phyloP scores from a whole-genome alignment of 2,113 vertebrate species.

The Atrichornis clamosus region DNA sequence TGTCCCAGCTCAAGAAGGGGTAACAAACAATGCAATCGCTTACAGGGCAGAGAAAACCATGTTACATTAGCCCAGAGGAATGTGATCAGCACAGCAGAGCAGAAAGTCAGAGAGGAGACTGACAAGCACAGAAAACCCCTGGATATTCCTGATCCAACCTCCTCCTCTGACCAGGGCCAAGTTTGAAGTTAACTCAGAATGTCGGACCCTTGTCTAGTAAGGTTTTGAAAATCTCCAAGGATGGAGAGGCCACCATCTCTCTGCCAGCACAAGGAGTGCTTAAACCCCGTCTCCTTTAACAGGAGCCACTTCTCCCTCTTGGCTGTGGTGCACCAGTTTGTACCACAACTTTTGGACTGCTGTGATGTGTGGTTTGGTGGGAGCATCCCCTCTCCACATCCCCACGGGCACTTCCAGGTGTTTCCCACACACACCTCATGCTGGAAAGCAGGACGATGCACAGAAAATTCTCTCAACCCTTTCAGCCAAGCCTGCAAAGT shows the following conservation, averaged over 20 bases:
- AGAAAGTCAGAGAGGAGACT: neutral
- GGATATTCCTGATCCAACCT: neutral
- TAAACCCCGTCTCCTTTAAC: neutral
- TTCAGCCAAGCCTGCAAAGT: neutral
- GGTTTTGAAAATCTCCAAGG: neutral
- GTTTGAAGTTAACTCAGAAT: neutral
- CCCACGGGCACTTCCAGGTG: accelerated
- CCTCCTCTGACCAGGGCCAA: neutral
- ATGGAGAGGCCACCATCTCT: neutral
- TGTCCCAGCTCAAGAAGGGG: accelerated
- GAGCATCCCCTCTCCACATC: neutral
- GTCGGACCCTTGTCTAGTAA: neutral
- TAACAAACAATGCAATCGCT: accelerated
- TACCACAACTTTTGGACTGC: neutral
- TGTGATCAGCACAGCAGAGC: neutral
- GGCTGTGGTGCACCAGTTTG: neutral
- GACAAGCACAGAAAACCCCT: neutral
- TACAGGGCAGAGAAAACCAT: neutral
- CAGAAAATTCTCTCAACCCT: neutral
- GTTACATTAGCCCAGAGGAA: neutral
- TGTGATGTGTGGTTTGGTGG: neutral
- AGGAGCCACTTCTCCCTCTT: neutral
- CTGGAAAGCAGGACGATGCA: neutral
- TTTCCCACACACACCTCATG: accelerated
- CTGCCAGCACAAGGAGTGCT: neutral